Conservation (phyloP, 2,888 invertebrate species). For the Smittia aterrima region DNA sequence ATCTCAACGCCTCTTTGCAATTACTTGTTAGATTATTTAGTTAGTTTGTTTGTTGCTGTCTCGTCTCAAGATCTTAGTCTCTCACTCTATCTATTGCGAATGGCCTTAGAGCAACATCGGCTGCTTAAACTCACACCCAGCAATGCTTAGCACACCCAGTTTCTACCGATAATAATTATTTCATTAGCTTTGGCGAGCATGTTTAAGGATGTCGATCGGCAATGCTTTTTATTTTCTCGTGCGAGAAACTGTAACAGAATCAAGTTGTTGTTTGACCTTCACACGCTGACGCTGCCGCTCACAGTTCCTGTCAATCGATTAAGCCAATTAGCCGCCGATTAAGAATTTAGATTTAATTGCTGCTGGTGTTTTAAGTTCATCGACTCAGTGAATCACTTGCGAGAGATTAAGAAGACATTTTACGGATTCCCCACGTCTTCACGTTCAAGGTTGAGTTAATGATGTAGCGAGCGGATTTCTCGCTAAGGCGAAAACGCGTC, state of each 20-base stretch:
- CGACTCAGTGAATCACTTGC: neutral
- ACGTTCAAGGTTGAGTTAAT: neutral
- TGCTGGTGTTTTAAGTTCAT: neutral
- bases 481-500: neutral
- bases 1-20: neutral
- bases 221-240: neutral
- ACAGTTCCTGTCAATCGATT: neutral
- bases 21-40: neutral
- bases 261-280: neutral
- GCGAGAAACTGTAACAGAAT: neutral
- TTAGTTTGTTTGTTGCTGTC: neutral
- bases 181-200: constrained; percentile 1
- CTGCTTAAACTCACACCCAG: neutral
- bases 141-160: neutral
- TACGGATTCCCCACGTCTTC: neutral
- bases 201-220: neutral
- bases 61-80: neutral
- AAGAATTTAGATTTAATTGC: neutral
- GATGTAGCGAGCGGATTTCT: neutral
- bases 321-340: neutral
- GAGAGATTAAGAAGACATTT: neutral
- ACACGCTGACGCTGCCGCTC: neutral
- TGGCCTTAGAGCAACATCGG: neutral
- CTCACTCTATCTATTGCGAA: too few species aligned
- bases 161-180: neutral